A percentile compares a stretch with the other conserved stretches of the same genome.
phyloP scores from a whole-genome alignment of 35 echinoderm and acorn worm genomes.

The Apostichopus californicus region DNA sequence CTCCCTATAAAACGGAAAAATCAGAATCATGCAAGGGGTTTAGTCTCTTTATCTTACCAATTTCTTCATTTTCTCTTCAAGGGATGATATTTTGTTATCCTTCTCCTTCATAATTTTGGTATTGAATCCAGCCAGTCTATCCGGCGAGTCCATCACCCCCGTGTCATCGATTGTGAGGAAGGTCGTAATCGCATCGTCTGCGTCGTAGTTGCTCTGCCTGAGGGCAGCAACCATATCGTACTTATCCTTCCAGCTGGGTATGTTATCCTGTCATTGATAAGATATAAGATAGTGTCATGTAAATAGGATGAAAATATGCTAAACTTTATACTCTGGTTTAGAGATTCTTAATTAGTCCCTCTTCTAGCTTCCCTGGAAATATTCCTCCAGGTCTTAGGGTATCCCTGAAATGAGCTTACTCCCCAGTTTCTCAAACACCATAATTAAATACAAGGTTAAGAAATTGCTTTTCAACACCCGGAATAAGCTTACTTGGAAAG shows the following conservation, averaged over 20 bases:
- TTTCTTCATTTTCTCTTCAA: constrained; percentile 81
- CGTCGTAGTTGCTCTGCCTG: constrained; percentile 92
- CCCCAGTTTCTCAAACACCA: too few relatives aligned
- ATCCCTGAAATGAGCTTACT: too few relatives aligned
- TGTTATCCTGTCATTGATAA: constrained; percentile 45
- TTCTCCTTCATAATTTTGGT: constrained; percentile 87
- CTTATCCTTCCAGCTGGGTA: constrained; percentile 84
- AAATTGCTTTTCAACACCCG: too few relatives aligned
- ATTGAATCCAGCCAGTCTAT: constrained; percentile 76
- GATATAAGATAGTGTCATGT: too few relatives aligned
- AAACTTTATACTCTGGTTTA: too few relatives aligned
- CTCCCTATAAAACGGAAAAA: too few relatives aligned
- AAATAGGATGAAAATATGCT: too few relatives aligned
- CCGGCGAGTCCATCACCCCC: constrained; percentile 80
- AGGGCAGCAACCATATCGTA: constrained; percentile 91
- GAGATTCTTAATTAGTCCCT: too few relatives aligned
- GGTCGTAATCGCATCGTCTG: constrained; percentile 76
- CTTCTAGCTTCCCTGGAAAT: too few relatives aligned
- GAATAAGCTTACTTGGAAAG: too few relatives aligned
- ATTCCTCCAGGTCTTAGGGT: too few relatives aligned
- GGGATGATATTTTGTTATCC: constrained; percentile 74
- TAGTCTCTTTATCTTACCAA: constrained; percentile 57
- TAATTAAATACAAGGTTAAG: too few relatives aligned
- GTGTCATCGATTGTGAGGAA: constrained; percentile 85
- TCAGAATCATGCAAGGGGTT: not conserved